Evolutionary conservation across 1,140 invertebrate genomes (phyloP), one percentile per base, ranked within the genome.

Genomic region (Melitaea cinxia): DNA sequence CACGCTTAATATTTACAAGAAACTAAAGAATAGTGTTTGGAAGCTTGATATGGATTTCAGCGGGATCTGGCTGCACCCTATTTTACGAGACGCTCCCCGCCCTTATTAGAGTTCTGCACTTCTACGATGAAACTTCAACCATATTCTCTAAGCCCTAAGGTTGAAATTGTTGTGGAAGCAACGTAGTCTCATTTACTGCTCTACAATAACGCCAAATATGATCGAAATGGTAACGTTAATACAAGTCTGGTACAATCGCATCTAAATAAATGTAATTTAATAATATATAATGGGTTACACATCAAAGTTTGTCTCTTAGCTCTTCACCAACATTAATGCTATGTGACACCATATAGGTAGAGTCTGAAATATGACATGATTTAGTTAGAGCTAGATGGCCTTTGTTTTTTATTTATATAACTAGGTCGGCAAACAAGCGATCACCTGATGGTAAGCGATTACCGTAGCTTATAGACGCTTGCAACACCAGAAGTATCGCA

Each of bases 1-100:
- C n/a, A 47, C 23, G 19, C 12, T 47, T n/a, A 12, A 12, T 23
- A 17, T 12, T 7, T 47, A 12, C 10, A 47, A 7, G 30, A 47
- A 58, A 49, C 0, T 33, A 58, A 30, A 58, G 56, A 58, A 47
- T 58, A 58, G 42, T 47, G 21, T 58, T 42, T 58, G 42, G 26
- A 58, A 30, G 42, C 56, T 26, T 66, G 55, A 66, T 66, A 66
- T 66, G 57, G 64, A 58, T 66, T 66, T 59, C 37, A 60, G 37
- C 57, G 49, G 54, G 56, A 66, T 65, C 55, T 66, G 64, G 56
- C 64, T 66, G 64, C 64, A 66, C 64, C 64, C 64, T 66, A 60
- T 66, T 66, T 66, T 60, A 52, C 64, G 30, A 61, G 59, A 65
- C 54, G 45, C 26, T 57, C 61, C 37, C 56, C 50, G 57, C 64